phyloP scores from a whole-genome alignment of 2,797 vertebrate species.

The Eulemur mongoz region DNA sequence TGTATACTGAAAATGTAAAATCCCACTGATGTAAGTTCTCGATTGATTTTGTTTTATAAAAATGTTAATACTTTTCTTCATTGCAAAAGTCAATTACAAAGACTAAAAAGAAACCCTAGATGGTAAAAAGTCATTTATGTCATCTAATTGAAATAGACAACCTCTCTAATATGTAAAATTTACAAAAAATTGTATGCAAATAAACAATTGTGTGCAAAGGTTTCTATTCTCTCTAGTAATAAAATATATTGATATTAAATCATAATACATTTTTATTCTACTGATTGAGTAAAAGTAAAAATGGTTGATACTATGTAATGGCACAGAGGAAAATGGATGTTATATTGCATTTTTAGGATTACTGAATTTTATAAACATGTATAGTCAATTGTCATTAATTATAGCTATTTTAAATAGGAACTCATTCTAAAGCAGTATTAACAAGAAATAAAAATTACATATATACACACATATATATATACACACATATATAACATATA shows the following conservation, averaged over 20 bases:
- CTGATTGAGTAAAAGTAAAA: neutral
- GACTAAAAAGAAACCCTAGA: neutral
- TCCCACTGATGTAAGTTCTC: neutral
- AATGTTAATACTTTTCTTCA: neutral
- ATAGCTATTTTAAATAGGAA: neutral
- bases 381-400: neutral
- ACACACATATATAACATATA: too few relatives aligned
- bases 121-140: neutral
- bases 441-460: neutral
- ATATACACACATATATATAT: neutral
- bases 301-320: neutral
- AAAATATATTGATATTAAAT: neutral
- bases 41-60: neutral
- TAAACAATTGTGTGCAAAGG: neutral
- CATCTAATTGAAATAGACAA: neutral
- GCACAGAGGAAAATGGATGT: neutral
- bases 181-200: neutral
- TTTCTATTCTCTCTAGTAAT: neutral
- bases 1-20: neutral
- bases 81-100: neutral
- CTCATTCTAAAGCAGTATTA: neutral
- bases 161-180: neutral
- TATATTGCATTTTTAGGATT: neutral
- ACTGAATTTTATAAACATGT: neutral
- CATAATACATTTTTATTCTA: neutral